Evolutionary conservation across 2,797 vertebrate genomes (phyloP), one percentile per base, ranked within the genome.

Genomic region (Smutsia temminckii): DNA sequence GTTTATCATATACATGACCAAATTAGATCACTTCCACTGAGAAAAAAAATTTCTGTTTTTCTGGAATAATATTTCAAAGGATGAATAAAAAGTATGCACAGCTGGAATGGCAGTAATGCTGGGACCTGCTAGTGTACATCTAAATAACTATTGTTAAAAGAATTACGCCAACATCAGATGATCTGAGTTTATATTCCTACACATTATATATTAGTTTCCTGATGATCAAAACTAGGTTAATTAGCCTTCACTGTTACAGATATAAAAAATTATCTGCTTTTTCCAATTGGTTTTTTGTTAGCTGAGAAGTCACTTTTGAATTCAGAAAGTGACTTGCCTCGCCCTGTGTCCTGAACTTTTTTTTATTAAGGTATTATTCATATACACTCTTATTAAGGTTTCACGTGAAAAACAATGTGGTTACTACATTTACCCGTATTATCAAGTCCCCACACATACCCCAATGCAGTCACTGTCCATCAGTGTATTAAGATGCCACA

Each of bases 141-240:
- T 90, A 18, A 79, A 27, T 78, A 83, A 55, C 68, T 71, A 42
- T 63, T 55, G 32, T 34, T 40, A 29, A 8, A 63, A 75, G 84
- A 96, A 92, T 72, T 46, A 95, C 89, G 95, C 69, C 91, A 37
- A 13, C 37, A 6, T 57, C 23, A 57, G 57, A 29, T 77, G 49
- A 81, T 68, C 86, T 27, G 61, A 92, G 51, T 89, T 72, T 74
- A 59, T 71, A 64, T 86, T 91, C 23, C 83, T 83, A 27, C 32
- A 71, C 34, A 23, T 34, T 34, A 32, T 94, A 4, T n/a, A 13
- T 92, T 88, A 5, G 2, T 94, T 93, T 95, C 46, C 83, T 64
- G 18, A 72, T 86, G 42, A 95, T 75, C 61, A 85, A 46, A 95
- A 93, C 91, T 79, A 78, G 94, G 93, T 93, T 95, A 95, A 93